phyloP scores from a whole-genome alignment of 2,797 vertebrate genomes.

The Poliocrania exsul region DNA sequence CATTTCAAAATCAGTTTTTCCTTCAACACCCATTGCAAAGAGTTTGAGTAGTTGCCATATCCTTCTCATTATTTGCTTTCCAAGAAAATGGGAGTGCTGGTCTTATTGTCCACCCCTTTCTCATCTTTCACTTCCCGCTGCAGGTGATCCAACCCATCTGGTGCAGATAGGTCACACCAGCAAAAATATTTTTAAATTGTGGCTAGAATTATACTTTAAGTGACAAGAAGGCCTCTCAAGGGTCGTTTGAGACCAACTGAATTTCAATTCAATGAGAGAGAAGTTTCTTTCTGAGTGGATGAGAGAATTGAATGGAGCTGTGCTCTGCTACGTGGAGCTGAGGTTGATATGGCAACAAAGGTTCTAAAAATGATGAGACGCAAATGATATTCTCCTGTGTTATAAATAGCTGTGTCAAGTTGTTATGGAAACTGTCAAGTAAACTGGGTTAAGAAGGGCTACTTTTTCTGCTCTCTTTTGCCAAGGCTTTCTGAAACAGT shows the following conservation, averaged over 20 bases:
- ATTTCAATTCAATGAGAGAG: constrained; percentile 3
- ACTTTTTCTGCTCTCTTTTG: constrained; percentile 41
- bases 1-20: background rate
- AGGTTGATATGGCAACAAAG: constrained; percentile 73
- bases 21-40: background rate
- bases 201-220: background rate
- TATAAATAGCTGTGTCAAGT: constrained; percentile 68
- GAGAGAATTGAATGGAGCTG: constrained; percentile 22
- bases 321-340: background rate
- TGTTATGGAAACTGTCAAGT: constrained; percentile 72
- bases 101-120: background rate
- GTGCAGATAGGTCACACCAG: background rate
- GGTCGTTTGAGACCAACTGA: background rate
- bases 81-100: background rate
- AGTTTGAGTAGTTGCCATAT: background rate
- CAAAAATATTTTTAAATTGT: background rate
- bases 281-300: background rate
- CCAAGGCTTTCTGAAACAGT: background rate
- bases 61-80: background rate
- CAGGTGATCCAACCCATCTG: background rate
- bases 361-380: constrained; percentile 59
- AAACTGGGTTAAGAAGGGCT: constrained; percentile 61
- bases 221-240: background rate
- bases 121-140: background rate
- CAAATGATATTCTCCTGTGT: constrained; percentile 40